Base-by-base conservation (phyloP, 2,888 invertebrate species). In the Habroteleia sp. region DNA sequence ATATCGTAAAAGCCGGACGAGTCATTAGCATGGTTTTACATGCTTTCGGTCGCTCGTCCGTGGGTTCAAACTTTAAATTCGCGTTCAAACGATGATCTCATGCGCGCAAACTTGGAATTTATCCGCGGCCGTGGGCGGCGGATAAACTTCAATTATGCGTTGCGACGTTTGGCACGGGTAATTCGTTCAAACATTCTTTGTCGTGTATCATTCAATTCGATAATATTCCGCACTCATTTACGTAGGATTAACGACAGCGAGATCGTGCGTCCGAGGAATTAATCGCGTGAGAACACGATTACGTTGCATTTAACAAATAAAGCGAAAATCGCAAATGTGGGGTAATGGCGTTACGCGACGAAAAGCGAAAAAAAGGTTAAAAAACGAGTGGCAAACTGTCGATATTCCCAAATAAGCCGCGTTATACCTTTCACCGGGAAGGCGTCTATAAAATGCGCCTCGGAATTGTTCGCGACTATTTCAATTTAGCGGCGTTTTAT, bases 21-120 rank as follows among this genome's bases (percentile, higher is more conserved):
- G 44, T 58, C 52, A 69, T 69, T 60, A 69, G 37, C 69, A 27
- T 58, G 20, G 44, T 60, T 69, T 60, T 16, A 33, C 42, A 27
- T 6, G 29, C 16, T 27, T 11, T 27, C 20, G 13, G 23, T 23
- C 10, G 39, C 7, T 3, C 14, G 27, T 25, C 35, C 27, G 5
- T 44, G 17, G 46, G 25, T 33, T 37, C 23, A 39, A 68, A 48
- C 58, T 58, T 13, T 2, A 37, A 54, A 11, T 31, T 23, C 33
- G 20, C 48, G 68, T 69, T 62, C 62, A 62, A 46, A 52, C 11
- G 71, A 62, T 60, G 71, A 71, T 71, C 71, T 56, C 54, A 66
- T 31, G 46, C 66, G 33, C 16, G 52, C 44, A 52, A 69, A 60
- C 58, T 60, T 58, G 27, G 68, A 50, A 60, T 69, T 56, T 33